Evolutionary conservation across 2,113 vertebrate genomes (phyloP).

Genomic region (Chaetodon auriga): DNA sequence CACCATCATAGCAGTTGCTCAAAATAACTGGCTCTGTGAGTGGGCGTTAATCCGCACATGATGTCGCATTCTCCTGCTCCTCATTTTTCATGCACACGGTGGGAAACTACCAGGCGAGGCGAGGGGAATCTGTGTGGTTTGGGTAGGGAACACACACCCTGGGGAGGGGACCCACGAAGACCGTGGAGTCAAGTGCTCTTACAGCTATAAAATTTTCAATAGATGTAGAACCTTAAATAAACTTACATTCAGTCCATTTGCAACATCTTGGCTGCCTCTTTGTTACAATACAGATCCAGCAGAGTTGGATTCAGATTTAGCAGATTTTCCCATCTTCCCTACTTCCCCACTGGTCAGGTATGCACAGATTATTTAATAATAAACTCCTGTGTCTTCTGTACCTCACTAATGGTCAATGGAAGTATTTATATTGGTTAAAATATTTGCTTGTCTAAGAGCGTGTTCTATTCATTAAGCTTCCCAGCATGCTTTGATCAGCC

Average conservation of each 20-base stretch:
- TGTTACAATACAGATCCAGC: background rate
- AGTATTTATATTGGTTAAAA: background rate
- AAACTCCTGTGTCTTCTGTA: background rate
- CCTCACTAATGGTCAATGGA: background rate
- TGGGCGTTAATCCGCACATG: background rate
- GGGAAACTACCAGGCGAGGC: background rate
- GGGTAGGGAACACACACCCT: background rate
- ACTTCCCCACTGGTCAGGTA: background rate
- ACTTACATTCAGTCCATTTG: background rate
- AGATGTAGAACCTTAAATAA: constrained; percentile 29
- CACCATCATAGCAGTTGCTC: background rate
- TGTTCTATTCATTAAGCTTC: constrained; percentile 22
- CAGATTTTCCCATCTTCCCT: background rate
- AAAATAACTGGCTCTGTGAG: constrained; percentile 6
- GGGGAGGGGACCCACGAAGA: background rate
- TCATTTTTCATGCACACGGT: constrained; percentile 20
- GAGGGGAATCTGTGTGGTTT: background rate
- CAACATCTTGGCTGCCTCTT: background rate
- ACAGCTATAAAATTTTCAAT: constrained; percentile 3
- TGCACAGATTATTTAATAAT: background rate
- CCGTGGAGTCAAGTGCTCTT: constrained; percentile 14
- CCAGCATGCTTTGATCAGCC: constrained; percentile 24
- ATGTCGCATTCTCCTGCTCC: background rate
- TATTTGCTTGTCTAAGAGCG: background rate
- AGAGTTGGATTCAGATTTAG: background rate